Conservation (phyloP, 2,888 invertebrate species). For the Caenorhabditis sp. region DNA sequence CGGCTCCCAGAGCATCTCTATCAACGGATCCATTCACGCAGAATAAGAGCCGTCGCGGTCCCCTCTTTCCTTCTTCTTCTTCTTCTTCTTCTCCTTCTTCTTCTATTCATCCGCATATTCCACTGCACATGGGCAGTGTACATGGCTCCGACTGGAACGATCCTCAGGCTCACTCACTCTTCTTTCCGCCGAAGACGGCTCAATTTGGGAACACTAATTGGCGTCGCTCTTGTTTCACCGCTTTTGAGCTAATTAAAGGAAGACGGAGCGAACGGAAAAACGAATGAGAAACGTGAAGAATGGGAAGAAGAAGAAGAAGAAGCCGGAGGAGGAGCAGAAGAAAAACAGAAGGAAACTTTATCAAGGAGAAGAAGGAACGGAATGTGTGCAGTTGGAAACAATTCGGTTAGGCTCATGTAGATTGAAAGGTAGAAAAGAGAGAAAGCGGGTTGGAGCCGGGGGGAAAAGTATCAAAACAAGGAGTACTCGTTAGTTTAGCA, state of each 20-base stretch:
- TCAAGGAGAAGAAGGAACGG: constrained; percentile 3
- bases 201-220: constrained; percentile 7
- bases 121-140: not conserved
- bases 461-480: not conserved
- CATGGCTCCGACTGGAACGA: constrained; percentile 1
- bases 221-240: not conserved
- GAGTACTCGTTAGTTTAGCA: no score
- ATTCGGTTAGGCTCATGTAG: constrained; percentile 15
- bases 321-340: not conserved
- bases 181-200: constrained; percentile 3
- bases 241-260: constrained; percentile 10
- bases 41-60: constrained; percentile 16
- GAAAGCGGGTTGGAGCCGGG: not conserved
- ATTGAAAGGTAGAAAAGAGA: not conserved
- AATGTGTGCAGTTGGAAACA: constrained; percentile 22
- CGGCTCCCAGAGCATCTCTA: not conserved
- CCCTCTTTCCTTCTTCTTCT: not conserved
- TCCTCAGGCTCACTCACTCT: constrained; percentile 9
- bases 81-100: not conserved
- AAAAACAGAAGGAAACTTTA: not conserved
- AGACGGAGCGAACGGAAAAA: not conserved
- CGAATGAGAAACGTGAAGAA: constrained; percentile 1
- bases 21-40: constrained; percentile 48
- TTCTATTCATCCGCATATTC: constrained; percentile 20
- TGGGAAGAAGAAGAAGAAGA: not conserved